Evolutionary conservation across 2,797 vertebrate species (phyloP), one percentile per base, ranked within the genome.

Genomic region (Lophotriccus pileatus): DNA sequence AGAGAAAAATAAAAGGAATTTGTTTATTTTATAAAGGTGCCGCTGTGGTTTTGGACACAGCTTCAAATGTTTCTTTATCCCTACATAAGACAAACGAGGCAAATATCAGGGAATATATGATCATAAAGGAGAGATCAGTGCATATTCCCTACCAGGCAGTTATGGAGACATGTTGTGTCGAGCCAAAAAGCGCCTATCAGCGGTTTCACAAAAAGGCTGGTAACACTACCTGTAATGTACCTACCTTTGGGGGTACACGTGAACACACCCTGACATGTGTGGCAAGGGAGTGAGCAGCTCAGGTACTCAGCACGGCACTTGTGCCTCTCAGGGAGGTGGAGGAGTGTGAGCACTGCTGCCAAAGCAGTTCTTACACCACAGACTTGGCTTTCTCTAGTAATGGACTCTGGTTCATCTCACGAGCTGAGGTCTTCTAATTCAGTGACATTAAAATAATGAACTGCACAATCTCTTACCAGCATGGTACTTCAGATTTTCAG

Each of bases 101-200:
- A 91, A 52, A 37, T 37, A 59, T 4, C 0, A 0, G 28, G 9
- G 25, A 32, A 30, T 19, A 34, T 9, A 30, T 0, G 1, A 27
- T 36, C 13, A 41, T 52, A 52, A 83, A 56, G 73, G 32, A 84
- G 63, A 2, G 1, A n/a, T 20, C 0, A 2, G 30, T 43, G 68
- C 32, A 24, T 17, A 34, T 34, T 66, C 47, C 34, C 22, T 14
- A 7, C 14, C 60, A 70, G 52, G 27, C 13, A 52, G 15, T 47
- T 56, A 34, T 1, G 14, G 27, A 62, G 34, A 47, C 32, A 10
- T 10, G 37, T 37, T 56, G 62, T 2, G 6, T 47, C 43, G 47
- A 70, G 23, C 17, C 58, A 75, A n/a, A 56, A 77, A 70, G 12
- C 5, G 36, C 19, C 20, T 10, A 32, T 4, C 53, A 50, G 58